Evolutionary conservation across 1,140 invertebrate species (phyloP).

Genomic region (Drosophila auraria): DNA sequence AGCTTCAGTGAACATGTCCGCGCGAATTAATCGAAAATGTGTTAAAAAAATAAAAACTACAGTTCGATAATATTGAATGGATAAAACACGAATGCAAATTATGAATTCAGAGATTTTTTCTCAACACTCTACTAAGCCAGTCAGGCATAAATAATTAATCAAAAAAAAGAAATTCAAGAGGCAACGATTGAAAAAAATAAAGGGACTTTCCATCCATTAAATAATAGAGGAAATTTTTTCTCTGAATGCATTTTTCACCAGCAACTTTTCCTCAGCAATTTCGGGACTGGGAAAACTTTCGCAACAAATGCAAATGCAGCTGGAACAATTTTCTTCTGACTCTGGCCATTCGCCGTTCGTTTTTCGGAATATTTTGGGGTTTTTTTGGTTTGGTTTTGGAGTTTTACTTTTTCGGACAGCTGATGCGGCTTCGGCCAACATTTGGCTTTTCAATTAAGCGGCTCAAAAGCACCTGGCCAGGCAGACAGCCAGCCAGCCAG

Average conservation of each 20-base stretch:
- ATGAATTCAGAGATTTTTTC: not conserved
- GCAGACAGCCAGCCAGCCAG: not conserved
- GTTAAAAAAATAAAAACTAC: not conserved
- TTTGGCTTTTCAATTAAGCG: slow-evolving; percentile 56
- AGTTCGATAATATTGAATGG: not conserved
- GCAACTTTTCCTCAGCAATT: slow-evolving; percentile 48
- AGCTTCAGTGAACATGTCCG: not conserved
- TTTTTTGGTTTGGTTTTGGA: slow-evolving; percentile 22
- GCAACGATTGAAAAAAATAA: too few species aligned
- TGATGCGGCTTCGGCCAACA: slow-evolving; percentile 28
- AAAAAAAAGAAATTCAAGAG: not conserved
- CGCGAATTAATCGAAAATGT: not conserved
- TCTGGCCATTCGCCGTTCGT: slow-evolving; percentile 3
- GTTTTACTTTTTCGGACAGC: slow-evolving; percentile 44
- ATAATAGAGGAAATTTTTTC: not conserved
- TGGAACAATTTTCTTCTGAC: slow-evolving; percentile 42
- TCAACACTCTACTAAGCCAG: too few species aligned
- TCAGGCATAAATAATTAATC: too few species aligned
- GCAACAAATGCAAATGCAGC: slow-evolving; percentile 55
- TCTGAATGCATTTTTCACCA: slow-evolving; percentile 4
- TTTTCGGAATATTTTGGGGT: slow-evolving; percentile 7
- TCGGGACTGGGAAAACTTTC: slow-evolving; percentile 39
- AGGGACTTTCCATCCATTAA: not conserved
- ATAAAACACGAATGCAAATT: not conserved
- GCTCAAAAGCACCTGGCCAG: slow-evolving; percentile 24